Evolutionary conservation across 2,797 vertebrate genomes (phyloP), one percentile per base, ranked within the genome.

Genomic region (Oryzias sinensis): DNA sequence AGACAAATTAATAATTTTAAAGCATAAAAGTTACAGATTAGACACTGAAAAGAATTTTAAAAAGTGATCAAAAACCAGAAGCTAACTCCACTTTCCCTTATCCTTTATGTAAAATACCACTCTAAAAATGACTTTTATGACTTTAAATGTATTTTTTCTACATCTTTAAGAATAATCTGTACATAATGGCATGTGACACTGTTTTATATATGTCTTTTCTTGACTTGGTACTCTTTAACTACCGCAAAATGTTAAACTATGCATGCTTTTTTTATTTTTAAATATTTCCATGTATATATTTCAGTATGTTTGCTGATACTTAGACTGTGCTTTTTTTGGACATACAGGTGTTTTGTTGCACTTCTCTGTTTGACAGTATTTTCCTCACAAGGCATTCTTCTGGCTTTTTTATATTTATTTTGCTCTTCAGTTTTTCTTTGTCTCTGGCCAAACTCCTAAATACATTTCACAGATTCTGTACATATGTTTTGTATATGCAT

Each of bases 301-400:
- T 89, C 88, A 85, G 91, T 92, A 88, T 90, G 85, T 87, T 86
- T 91, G 88, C 84, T 91, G 92, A 91, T 90, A 88, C 89, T 91
- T 93, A 94, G 93, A 92, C 92, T 93, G 93, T 90, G 56, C 86
- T 89, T 90, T 92, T 87, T 80, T 83, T 89, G 88, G 89, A 92
- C 88, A 73, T 80, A 47, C 68, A 74, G 76, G 89, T 92, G 78
- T 92, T 90, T 92, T 81, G 71, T 89, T 93, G 91, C 90, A 93
- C 92, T 87, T 79, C 66, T 90, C 82, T 88, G 72, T 86, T 88
- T 87, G 91, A 93, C 94, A 95, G 93, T 95, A 95, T 95, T 95
- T 49, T 81, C 90, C 64, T 93, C 91, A 88, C 91, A 90, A 83
- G 88, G 90, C 91, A 89, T 89, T 90, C 83, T 92, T 88, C 86